Percentiles rank a stretch among this genome's conserved stretches.
Evolutionary conservation across 2,797 vertebrate species (phyloP).

Genomic region (Bufotes viridis): DNA sequence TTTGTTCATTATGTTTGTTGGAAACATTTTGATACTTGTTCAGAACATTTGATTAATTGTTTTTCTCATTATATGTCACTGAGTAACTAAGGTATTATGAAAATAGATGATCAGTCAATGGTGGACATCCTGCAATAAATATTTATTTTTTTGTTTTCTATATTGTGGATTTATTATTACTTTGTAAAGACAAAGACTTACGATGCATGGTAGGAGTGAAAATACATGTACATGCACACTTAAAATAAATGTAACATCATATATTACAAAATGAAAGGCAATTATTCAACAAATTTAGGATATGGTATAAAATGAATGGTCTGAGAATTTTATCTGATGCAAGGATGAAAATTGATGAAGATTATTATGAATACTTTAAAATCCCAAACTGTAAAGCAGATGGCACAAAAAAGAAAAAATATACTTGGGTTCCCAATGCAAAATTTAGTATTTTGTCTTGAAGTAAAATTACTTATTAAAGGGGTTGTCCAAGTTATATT

Average conservation of each 20-base stretch:
- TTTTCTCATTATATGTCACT: slow-evolving; percentile 4
- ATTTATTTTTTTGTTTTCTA: neutral
- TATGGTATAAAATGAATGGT: neutral
- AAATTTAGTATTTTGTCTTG: too few relatives aligned
- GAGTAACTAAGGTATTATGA: neutral
- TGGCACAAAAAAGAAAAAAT: neutral
- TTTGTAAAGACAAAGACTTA: neutral
- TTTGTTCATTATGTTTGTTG: slow-evolving; percentile 37
- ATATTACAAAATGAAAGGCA: neutral
- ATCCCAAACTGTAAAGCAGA: neutral
- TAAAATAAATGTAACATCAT: neutral
- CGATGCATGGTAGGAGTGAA: too few relatives aligned
- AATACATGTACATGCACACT: neutral
- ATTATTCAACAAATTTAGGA: neutral
- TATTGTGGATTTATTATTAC: neutral
- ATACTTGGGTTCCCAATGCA: too few relatives aligned
- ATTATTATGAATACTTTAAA: neutral
- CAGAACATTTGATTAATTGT: slow-evolving; percentile 9
- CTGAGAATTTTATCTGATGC: neutral
- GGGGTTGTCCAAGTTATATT: too few relatives aligned
- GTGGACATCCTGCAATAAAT: neutral
- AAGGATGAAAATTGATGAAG: neutral
- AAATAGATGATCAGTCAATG: slow-evolving; percentile 23
- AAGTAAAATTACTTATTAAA: too few relatives aligned
- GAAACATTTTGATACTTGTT: slow-evolving; percentile 8